phyloP scores from a whole-genome alignment of 2,113 vertebrate species.

The Seriola quinqueradiata region DNA sequence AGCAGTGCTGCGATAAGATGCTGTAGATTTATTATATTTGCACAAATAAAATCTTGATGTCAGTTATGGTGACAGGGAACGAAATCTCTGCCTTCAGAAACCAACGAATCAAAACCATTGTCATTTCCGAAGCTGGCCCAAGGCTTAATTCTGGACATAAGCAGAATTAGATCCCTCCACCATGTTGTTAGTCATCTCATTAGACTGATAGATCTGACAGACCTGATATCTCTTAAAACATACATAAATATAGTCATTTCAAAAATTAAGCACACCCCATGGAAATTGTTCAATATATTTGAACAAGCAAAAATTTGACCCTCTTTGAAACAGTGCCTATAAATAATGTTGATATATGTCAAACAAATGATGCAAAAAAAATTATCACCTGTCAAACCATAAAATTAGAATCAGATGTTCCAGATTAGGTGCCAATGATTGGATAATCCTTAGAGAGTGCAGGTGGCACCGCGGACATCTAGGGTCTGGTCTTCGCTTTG shows the following conservation, averaged over 20 bases:
- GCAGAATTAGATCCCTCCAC: neutral
- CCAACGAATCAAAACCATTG: neutral
- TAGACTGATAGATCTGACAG: neutral
- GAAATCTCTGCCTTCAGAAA: neutral
- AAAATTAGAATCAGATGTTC: too few relatives aligned
- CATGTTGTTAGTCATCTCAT: neutral
- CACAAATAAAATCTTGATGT: neutral
- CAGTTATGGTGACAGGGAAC: neutral
- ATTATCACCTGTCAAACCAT: too few relatives aligned
- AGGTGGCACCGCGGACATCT: too few relatives aligned
- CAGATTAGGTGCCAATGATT: too few relatives aligned
- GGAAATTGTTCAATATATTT: too few relatives aligned
- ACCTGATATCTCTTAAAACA: neutral
- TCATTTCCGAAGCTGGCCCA: neutral
- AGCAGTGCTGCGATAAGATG: neutral
- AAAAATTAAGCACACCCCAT: too few relatives aligned
- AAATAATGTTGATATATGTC: too few relatives aligned
- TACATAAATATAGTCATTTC: too few relatives aligned
- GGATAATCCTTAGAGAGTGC: too few relatives aligned
- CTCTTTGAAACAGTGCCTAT: too few relatives aligned
- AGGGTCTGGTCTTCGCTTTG: neutral
- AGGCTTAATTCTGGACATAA: neutral
- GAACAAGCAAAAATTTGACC: too few relatives aligned
- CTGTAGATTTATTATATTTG: slow-evolving; percentile 11
- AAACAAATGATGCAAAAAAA: too few relatives aligned